These are phyloP conservation scores for Kradibia gibbosae DNA, from an alignment of 1,140 invertebrate genomes.

Conservation along the genomic window DNA sequence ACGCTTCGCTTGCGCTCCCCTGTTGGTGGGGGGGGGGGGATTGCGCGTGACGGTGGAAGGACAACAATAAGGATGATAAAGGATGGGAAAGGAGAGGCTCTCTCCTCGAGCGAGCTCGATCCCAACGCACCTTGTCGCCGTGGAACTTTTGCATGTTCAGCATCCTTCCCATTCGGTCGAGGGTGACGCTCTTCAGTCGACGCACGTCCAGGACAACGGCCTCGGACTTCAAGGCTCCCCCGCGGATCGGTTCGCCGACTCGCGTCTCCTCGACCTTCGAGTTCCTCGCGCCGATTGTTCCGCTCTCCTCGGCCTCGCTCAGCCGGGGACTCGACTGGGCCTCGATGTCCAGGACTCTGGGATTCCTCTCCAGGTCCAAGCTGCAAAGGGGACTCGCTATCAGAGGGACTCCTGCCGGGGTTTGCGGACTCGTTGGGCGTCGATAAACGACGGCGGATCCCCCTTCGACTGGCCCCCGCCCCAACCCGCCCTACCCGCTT, in stretches of 20 bases:
- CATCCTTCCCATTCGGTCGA: slow-evolving; percentile 48
- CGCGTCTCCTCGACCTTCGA: not conserved
- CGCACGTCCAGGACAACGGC: slow-evolving; percentile 6
- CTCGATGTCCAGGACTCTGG: not conserved
- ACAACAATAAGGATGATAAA: no score
- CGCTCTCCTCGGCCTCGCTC: not conserved
- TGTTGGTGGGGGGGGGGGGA: no score
- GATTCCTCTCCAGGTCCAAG: not conserved
- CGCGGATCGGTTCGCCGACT: no score
- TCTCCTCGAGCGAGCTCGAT: no score
- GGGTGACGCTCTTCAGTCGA: slow-evolving; percentile 43
- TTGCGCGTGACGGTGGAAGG: no score
- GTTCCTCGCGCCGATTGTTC: slow-evolving; percentile 33
- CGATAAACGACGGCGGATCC: no score
- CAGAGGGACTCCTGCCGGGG: not conserved
- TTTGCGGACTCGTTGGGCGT: no score
- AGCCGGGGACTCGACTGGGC: not conserved
- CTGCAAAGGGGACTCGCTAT: not conserved
- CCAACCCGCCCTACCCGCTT: no score
- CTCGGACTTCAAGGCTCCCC: not conserved
- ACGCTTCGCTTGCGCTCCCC: no score
- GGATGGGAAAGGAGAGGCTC: not conserved
- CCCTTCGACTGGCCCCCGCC: not conserved
- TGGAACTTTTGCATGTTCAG: slow-evolving; percentile 41
- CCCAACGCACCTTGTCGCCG: slow-evolving; percentile 36